A percentile compares a stretch with the other conserved stretches of the same genome.
Evolutionary conservation across 2,797 vertebrate genomes (phyloP).

Genomic region (Melanotaenia nigrans): DNA sequence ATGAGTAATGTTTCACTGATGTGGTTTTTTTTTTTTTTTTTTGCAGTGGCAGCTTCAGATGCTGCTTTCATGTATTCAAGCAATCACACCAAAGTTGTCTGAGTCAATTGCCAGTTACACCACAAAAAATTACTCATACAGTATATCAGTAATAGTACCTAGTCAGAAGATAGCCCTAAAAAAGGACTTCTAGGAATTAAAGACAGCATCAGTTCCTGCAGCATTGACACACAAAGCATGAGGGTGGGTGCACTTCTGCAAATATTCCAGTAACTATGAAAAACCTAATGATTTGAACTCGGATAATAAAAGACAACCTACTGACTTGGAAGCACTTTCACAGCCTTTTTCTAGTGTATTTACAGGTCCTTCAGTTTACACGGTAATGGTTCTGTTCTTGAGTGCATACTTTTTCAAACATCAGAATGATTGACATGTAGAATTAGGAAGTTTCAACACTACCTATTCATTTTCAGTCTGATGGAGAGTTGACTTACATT

Average conservation of each 20-base stretch:
- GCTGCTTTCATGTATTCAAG: neutral
- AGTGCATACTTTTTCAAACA: neutral
- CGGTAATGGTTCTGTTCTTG: neutral
- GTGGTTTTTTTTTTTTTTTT: neutral
- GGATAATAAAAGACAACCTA: neutral
- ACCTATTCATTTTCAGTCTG: neutral
- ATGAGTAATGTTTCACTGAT: neutral
- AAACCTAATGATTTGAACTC: neutral
- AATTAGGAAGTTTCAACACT: neutral
- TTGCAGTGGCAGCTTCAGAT: neutral
- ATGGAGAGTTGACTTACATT: neutral
- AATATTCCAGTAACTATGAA: neutral
- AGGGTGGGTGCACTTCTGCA: neutral
- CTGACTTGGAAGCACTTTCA: conserved; percentile 4
- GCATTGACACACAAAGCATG: neutral
- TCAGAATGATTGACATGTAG: neutral
- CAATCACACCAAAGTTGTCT: neutral
- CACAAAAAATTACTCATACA: conserved; percentile 1
- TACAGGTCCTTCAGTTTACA: conserved; percentile 1
- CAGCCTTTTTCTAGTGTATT: conserved; percentile 9
- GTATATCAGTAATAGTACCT: neutral
- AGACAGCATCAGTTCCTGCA: neutral
- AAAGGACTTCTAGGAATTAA: neutral
- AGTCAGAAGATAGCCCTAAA: neutral
- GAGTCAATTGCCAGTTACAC: neutral